Percentiles rank a stretch among this genome's conserved stretches.
phyloP scores from a whole-genome alignment of 2,888 invertebrate genomes.

The Abscondita cerata region DNA sequence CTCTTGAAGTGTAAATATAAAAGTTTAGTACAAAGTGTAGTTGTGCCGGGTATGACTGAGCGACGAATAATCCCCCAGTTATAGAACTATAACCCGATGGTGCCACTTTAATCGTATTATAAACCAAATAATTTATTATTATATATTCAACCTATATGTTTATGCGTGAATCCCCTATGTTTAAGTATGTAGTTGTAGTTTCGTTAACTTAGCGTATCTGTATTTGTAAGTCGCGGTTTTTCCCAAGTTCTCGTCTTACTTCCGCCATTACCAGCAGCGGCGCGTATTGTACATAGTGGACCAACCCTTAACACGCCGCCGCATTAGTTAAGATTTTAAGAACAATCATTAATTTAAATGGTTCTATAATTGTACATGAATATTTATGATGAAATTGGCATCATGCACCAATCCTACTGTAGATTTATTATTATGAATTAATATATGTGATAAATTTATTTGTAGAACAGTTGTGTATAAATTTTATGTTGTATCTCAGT shows the following conservation, averaged over 20 bases:
- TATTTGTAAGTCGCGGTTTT: slow-evolving; percentile 35
- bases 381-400: slow-evolving; percentile 52
- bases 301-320: slow-evolving; percentile 49
- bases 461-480: slow-evolving; percentile 59
- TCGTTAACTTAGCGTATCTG: slow-evolving; percentile 35
- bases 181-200: slow-evolving; percentile 48
- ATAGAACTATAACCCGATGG: slow-evolving; percentile 44
- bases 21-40: slow-evolving; percentile 51
- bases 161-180: slow-evolving; percentile 46
- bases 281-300: slow-evolving; percentile 57
- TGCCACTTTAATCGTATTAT: slow-evolving; percentile 59
- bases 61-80: slow-evolving; percentile 33
- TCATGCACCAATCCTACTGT: slow-evolving; percentile 60
- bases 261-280: slow-evolving; percentile 55
- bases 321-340: slow-evolving; percentile 58
- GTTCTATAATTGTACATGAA: slow-evolving; percentile 48
- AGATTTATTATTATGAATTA: slow-evolving; percentile 53
- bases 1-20: slow-evolving; percentile 55
- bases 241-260: slow-evolving; percentile 49
- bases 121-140: slow-evolving; percentile 62
- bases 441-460: slow-evolving; percentile 62
- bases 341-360: slow-evolving; percentile 63
- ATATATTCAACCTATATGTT: slow-evolving; percentile 46
- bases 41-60: slow-evolving; percentile 41
- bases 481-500: slow-evolving; percentile 57